Base-by-base conservation (phyloP, 1,140 invertebrate genomes). In the Limonius californicus region DNA sequence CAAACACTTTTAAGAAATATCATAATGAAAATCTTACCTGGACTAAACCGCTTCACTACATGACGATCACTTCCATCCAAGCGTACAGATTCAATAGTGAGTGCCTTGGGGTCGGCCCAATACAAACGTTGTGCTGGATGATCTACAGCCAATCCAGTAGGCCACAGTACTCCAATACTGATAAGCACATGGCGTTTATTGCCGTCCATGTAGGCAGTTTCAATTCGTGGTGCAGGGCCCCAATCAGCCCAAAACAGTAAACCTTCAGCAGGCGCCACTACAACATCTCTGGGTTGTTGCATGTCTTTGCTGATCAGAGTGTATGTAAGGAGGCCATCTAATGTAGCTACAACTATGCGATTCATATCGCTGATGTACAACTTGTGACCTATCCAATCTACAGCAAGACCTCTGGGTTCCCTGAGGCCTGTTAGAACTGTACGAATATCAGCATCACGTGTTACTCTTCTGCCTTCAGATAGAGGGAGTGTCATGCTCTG, bases 351-450 rank as follows among this genome's bases (percentile, higher is more conserved):
- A 30, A 82, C 81, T 39, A 93, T 85, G 58, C 79, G 65, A 53
- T 73, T 85, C 20, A 82, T 82, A 75, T 91, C 89, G 4, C 88
- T 84, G 76, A 88, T 88, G 76, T 92, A 94, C 14, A 94, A 75
- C 55, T 84, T 80, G 61, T 84, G 81, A 0, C 85, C 83, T 3
- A 89, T 78, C 84, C 88, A 91, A 77, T 95, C 92, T 15, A 94
- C 82, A 2, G 88, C 84, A 35, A 95, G 76, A 11, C 89, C 90
- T 68, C 88, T 84, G 0, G 91, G 88, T 55, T 83, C 79, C 14
- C 78, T 73, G 27, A 85, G 68, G 61, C 80, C 79, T 63, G 74
- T 78, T 4, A 76, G 56, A 3, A 73, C 67, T 11, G 72, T 69
- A 35, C n/a, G 56, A 57, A 45, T 63, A 2, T 75, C 65, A 0